Conservation (phyloP, 1,140 invertebrate species). For the Aphaenogaster rudis region DNA sequence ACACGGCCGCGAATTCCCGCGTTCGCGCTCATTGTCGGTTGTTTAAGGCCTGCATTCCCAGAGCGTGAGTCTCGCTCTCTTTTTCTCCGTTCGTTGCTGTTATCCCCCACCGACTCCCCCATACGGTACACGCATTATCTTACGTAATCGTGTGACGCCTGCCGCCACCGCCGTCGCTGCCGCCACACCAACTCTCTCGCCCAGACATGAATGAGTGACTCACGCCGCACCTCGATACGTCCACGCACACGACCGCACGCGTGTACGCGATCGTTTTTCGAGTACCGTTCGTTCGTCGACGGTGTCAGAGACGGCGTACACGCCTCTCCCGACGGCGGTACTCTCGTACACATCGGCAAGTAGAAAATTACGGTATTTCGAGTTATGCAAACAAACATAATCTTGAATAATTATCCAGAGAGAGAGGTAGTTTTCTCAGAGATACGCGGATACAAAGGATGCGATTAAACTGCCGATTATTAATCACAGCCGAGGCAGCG, state of each 20-base stretch:
- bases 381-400: conserved; percentile 34
- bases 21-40: conserved; percentile 71
- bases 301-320: background rate
- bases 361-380: conserved; percentile 17
- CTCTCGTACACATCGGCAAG: background rate
- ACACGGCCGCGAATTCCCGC: conserved; percentile 40
- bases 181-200: conserved; percentile 37
- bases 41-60: conserved; percentile 70
- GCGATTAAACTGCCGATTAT: background rate
- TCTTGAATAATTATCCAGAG: conserved; percentile 3
- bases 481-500: conserved; percentile 27
- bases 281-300: conserved; percentile 44
- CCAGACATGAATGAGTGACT: conserved; percentile 79
- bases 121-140: conserved; percentile 65
- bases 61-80: conserved; percentile 47
- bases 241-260: conserved; percentile 33
- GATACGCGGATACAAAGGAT: background rate
- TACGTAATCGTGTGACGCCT: conserved; percentile 76
- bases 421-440: background rate
- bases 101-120: conserved; percentile 35
- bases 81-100: conserved; percentile 41
- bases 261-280: conserved; percentile 55
- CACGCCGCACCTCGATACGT: conserved; percentile 65
- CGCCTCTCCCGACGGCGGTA: background rate
- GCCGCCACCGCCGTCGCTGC: conserved; percentile 47